Evolutionary conservation across 2,888 invertebrate species (phyloP).

Genomic region (Mongoloraphidia duomilia): DNA sequence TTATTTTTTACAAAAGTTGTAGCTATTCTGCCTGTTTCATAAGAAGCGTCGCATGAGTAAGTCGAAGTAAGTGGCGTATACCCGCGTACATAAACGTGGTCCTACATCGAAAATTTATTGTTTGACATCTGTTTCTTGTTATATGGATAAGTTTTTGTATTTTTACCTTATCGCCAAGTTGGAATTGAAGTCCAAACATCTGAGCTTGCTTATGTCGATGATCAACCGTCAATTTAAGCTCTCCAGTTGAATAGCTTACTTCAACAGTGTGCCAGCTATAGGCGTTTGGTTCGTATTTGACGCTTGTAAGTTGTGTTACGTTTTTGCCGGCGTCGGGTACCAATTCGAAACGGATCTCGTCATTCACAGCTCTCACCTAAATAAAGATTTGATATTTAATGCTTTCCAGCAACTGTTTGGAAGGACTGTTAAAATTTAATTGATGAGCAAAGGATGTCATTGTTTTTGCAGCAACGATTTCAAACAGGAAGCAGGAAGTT

Average conservation of each 20-base stretch:
- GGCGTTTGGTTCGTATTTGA: slow-evolving; percentile 60
- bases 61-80: too few species aligned
- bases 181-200: slow-evolving; percentile 22
- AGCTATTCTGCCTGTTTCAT: too few species aligned
- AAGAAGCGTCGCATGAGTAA: too few species aligned
- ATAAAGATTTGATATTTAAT: too few species aligned
- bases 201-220: slow-evolving; percentile 50
- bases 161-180: slow-evolving; percentile 30
- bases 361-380: slow-evolving; percentile 55
- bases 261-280: slow-evolving; percentile 76
- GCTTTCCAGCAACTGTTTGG: too few species aligned
- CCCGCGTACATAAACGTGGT: too few species aligned
- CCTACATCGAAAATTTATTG: too few species aligned
- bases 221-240: slow-evolving; percentile 62
- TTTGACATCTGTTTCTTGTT: neutral
- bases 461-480: too few species aligned
- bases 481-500: too few species aligned
- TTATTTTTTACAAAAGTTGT: too few species aligned
- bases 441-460: too few species aligned
- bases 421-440: too few species aligned
- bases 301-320: slow-evolving; percentile 60
- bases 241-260: slow-evolving; percentile 58
- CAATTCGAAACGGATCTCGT: slow-evolving; percentile 73
- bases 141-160: neutral
- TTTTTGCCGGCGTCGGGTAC: slow-evolving; percentile 62